These are phyloP conservation scores for Drosophila jambulina DNA, from an alignment of 1,140 invertebrate genomes.

Conservation along the genomic window DNA sequence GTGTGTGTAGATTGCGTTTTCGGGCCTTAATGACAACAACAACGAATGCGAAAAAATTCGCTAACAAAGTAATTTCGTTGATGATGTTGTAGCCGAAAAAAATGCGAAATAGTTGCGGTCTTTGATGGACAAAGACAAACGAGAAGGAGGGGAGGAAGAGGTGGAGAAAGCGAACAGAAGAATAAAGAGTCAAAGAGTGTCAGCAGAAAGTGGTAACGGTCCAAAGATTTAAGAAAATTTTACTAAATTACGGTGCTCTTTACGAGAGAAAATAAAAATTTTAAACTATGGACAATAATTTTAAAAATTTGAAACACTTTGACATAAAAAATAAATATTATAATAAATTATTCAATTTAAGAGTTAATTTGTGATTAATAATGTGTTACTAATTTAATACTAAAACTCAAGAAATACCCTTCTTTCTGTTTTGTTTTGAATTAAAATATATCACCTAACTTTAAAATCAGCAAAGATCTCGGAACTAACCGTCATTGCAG, in stretches of 20 bases:
- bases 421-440: no score
- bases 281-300: background rate
- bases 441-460: no score
- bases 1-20: slow-evolving; percentile 65
- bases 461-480: no score
- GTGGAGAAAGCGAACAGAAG: background rate
- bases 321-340: background rate
- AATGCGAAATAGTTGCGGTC: slow-evolving; percentile 54
- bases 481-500: background rate
- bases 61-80: slow-evolving; percentile 65
- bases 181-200: background rate
- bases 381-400: background rate
- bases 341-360: background rate
- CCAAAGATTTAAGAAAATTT: slow-evolving; percentile 21
- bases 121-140: background rate
- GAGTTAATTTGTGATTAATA: background rate
- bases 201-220: slow-evolving; percentile 19
- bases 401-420: background rate
- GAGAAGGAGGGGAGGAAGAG: no score
- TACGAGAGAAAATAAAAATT: background rate
- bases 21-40: slow-evolving; percentile 53
- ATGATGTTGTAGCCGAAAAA: slow-evolving; percentile 41
- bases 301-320: background rate
- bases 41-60: slow-evolving; percentile 41
- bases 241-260: slow-evolving; percentile 8